Evolutionary conservation across 2,113 vertebrate genomes (phyloP).

Genomic region (Miniopterus natalensis): DNA sequence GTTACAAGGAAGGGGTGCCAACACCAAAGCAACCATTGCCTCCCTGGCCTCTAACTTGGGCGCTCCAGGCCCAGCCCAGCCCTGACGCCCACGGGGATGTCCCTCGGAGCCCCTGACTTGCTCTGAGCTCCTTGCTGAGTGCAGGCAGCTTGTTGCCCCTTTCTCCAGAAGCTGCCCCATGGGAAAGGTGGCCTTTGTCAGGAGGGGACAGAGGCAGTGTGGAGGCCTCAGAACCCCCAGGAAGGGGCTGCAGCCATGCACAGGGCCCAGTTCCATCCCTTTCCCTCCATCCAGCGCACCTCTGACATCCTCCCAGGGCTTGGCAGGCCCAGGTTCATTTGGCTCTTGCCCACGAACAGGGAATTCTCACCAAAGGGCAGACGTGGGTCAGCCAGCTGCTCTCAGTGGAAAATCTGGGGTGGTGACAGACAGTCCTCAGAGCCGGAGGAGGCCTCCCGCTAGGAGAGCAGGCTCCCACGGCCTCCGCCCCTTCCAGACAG

Average conservation of each 20-base stretch:
- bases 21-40: accelerated
- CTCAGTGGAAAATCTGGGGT: conserved; percentile 33
- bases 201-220: not conserved
- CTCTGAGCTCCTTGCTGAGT: not conserved
- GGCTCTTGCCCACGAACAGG: not conserved
- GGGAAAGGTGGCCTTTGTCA: not conserved
- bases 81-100: not conserved
- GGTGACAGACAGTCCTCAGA: not conserved
- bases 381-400: conserved; percentile 65
- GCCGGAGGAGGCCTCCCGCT: not conserved
- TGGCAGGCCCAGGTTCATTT: not conserved
- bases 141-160: too few relatives aligned
- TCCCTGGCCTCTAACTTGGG: not conserved
- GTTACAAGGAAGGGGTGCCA: not conserved
- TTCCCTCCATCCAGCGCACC: not conserved
- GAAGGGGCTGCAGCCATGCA: not conserved
- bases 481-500: not conserved
- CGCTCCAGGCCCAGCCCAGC: not conserved
- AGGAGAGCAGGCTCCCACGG: not conserved
- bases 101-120: not conserved
- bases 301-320: not conserved
- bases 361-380: conserved; percentile 55
- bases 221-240: accelerated
- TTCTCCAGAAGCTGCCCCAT: not conserved
- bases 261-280: accelerated